phyloP scores from a whole-genome alignment of 2,113 vertebrate genomes.

The Poeciliopsis turrubarensis region DNA sequence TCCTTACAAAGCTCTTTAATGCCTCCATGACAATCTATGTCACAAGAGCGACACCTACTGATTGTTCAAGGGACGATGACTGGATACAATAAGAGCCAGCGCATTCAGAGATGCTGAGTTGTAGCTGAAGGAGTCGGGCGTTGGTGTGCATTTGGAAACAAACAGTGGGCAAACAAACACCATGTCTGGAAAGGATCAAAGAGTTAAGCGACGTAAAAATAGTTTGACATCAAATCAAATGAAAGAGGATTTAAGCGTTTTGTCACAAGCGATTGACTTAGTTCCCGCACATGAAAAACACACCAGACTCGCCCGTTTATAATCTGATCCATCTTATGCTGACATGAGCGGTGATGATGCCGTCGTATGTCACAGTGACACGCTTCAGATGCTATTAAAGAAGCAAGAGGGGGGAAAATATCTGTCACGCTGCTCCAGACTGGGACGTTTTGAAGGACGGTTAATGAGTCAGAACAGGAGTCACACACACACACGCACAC shows the following conservation, averaged over 20 bases:
- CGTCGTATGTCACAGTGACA: neutral
- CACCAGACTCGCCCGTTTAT: neutral
- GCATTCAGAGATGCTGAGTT: neutral
- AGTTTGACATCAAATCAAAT: too few relatives aligned
- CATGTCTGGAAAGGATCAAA: too few relatives aligned
- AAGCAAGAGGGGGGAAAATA: neutral
- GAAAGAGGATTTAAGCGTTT: too few relatives aligned
- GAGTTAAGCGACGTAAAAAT: too few relatives aligned
- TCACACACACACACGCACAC: slow-evolving; percentile 14
- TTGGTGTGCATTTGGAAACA: neutral
- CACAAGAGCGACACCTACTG: slow-evolving; percentile 31
- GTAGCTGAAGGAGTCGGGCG: neutral
- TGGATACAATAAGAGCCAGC: neutral
- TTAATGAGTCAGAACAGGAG: slow-evolving; percentile 45
- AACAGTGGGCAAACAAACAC: neutral
- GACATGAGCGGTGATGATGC: neutral
- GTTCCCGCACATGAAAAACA: neutral
- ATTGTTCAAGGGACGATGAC: neutral
- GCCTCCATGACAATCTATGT: neutral
- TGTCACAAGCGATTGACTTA: neutral
- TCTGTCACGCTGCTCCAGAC: slow-evolving; percentile 20
- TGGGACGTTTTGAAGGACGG: slow-evolving; percentile 19
- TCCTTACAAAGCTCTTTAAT: neutral
- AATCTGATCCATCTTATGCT: neutral
- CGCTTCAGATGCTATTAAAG: neutral